Conservation (phyloP, 2,113 vertebrate species). For the Colossoma macropomum region DNA sequence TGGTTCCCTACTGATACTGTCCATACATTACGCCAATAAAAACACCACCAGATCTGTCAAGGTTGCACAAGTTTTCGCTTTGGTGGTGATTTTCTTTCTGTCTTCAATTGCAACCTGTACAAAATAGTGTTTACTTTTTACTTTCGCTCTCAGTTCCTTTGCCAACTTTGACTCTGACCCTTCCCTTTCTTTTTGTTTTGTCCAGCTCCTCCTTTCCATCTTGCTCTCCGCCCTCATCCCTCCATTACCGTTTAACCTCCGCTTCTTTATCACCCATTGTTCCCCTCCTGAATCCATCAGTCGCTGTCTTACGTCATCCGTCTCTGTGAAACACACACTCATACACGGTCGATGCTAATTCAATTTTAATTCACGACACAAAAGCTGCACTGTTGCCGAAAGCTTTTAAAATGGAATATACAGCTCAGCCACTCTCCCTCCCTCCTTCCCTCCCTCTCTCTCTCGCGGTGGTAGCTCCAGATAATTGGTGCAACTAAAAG, state of each 20-base stretch:
- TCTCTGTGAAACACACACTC: constrained; percentile 27
- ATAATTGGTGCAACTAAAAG: constrained; percentile 21
- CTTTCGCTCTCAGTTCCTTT: too few relatives aligned
- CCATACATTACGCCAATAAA: too few relatives aligned
- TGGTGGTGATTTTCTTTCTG: too few relatives aligned
- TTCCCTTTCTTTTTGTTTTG: background rate
- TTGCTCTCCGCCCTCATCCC: background rate
- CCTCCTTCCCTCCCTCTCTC: constrained; percentile 22
- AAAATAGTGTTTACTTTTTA: too few relatives aligned
- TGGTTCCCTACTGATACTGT: too few relatives aligned
- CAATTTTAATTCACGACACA: constrained; percentile 53
- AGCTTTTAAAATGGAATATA: constrained; percentile 22
- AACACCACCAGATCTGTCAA: too few relatives aligned
- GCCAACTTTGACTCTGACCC: too few relatives aligned
- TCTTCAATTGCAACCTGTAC: too few relatives aligned
- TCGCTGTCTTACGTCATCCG: constrained; percentile 31
- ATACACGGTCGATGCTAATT: constrained; percentile 27
- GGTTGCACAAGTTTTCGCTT: too few relatives aligned
- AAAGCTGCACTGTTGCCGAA: constrained; percentile 29
- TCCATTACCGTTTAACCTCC: constrained; percentile 23
- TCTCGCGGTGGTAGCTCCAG: constrained; percentile 5
- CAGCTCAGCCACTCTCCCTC: constrained; percentile 9
- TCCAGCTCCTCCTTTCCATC: constrained; percentile 10
- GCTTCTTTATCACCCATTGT: constrained; percentile 7
- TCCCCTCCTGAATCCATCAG: constrained; percentile 10